phyloP scores from a whole-genome alignment of 1,140 invertebrate species.

The Drosophila pseudoobscura region DNA sequence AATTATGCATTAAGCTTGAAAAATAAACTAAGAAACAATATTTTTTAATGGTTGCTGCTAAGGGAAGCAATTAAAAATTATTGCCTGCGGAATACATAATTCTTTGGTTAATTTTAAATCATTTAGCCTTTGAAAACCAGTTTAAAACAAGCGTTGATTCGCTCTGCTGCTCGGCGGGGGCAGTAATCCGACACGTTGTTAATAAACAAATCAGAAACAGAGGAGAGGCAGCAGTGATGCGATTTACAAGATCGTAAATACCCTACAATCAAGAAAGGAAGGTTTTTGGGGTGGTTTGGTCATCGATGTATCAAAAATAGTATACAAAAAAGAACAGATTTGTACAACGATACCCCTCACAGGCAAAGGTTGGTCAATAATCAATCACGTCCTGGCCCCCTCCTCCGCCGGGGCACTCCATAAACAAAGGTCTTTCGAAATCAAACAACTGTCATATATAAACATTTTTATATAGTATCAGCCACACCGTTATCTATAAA shows the following conservation, averaged over 20 bases:
- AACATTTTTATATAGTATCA: not conserved
- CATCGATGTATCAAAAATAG: too few relatives aligned
- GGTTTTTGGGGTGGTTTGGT: too few relatives aligned
- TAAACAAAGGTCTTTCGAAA: conserved; percentile 16
- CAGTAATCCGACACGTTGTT: conserved; percentile 19
- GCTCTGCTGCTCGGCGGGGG: conserved; percentile 12
- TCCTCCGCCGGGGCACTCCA: too few relatives aligned
- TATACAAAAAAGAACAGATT: too few relatives aligned
- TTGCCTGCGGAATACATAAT: conserved; percentile 1
- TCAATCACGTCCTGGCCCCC: too few relatives aligned
- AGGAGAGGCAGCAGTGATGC: too few relatives aligned
- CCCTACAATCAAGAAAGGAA: too few relatives aligned
- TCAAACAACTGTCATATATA: conserved; percentile 12
- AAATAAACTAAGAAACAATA: not conserved
- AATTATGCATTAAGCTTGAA: conserved; percentile 29
- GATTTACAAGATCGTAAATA: too few relatives aligned
- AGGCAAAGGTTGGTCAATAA: not conserved
- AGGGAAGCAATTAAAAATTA: too few relatives aligned
- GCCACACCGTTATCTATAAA: conserved; percentile 12
- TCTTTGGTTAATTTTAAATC: conserved; percentile 18
- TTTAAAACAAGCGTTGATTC: conserved; percentile 14
- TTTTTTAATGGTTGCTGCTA: conserved; percentile 1
- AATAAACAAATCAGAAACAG: conserved; percentile 11
- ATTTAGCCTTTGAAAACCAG: conserved; percentile 21
- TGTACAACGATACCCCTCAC: not conserved